phyloP scores from a whole-genome alignment of 30 jellyfish, hydroid and myxozoan genomes.

The Aurelia coerulea region DNA sequence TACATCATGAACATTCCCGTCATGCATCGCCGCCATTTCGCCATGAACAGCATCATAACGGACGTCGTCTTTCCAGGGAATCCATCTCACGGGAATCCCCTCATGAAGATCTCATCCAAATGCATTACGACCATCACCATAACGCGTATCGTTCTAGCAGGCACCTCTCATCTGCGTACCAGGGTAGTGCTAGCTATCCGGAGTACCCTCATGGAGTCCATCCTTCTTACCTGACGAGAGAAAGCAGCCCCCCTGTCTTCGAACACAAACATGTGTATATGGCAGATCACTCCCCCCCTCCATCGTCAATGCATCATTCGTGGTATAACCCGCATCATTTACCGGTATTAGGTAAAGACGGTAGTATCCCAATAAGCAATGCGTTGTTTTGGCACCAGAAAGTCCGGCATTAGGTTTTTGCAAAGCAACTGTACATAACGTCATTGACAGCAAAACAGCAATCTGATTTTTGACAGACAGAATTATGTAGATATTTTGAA shows the following conservation, averaged over 20 bases:
- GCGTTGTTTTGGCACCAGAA: constrained; percentile 44
- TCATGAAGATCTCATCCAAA: not conserved
- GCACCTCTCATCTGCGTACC: not conserved
- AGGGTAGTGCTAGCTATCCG: constrained; percentile 12
- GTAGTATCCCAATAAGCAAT: not conserved
- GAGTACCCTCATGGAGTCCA: constrained; percentile 23
- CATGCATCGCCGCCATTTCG: constrained; percentile 7
- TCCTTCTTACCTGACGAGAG: not conserved
- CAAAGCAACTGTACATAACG: no score
- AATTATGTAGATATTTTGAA: no score
- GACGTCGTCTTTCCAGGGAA: no score
- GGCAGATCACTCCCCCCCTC: constrained; percentile 21
- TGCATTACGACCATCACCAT: constrained; percentile 19
- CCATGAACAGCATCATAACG: constrained; percentile 19
- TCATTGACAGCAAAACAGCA: no score
- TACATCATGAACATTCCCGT: constrained; percentile 13
- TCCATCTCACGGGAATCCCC: not conserved
- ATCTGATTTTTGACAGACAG: no score
- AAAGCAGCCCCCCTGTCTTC: constrained; percentile 10
- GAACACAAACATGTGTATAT: not conserved
- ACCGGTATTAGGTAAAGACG: constrained; percentile 35
- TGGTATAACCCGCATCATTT: constrained; percentile 33
- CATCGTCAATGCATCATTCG: constrained; percentile 21
- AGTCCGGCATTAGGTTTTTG: constrained; percentile 23
- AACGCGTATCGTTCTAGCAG: constrained; percentile 7